phyloP scores from a whole-genome alignment of 35 echinoderm and acorn worm species.

The Stichopus chloronotus region DNA sequence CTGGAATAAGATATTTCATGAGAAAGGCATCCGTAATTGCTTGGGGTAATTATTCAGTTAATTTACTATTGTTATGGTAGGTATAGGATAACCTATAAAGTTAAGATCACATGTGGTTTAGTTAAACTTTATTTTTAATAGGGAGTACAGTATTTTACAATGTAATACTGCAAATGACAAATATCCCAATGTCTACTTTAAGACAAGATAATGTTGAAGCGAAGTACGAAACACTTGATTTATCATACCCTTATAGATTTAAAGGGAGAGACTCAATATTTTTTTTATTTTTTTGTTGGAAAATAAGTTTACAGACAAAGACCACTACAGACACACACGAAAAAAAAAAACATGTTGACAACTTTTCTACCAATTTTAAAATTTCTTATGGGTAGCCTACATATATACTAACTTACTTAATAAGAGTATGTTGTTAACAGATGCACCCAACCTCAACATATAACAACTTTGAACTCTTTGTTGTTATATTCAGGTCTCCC shows the following conservation, averaged over 20 bases:
- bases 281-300: too few relatives aligned
- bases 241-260: background rate
- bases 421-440: background rate
- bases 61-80: background rate
- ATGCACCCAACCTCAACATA: background rate
- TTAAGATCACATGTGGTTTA: background rate
- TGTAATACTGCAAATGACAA: background rate
- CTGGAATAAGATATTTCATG: slow-evolving; percentile 18
- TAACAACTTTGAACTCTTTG: background rate
- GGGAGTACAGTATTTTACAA: background rate
- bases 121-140: background rate
- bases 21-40: slow-evolving; percentile 31
- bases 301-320: too few relatives aligned
- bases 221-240: background rate
- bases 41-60: slow-evolving; percentile 10
- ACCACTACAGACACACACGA: too few relatives aligned
- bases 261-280: too few relatives aligned
- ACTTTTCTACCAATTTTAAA: background rate
- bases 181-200: too few relatives aligned
- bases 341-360: too few relatives aligned
- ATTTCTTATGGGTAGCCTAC: background rate
- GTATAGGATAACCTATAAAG: background rate
- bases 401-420: background rate
- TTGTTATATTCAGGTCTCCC: slow-evolving; percentile 14
- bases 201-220: background rate